A percentile compares a stretch with the other conserved stretches of the same genome.
These are phyloP conservation scores for Caenorhabditis sp. DNA, from an alignment of 2,888 invertebrate genomes.

Conservation along the genomic window DNA sequence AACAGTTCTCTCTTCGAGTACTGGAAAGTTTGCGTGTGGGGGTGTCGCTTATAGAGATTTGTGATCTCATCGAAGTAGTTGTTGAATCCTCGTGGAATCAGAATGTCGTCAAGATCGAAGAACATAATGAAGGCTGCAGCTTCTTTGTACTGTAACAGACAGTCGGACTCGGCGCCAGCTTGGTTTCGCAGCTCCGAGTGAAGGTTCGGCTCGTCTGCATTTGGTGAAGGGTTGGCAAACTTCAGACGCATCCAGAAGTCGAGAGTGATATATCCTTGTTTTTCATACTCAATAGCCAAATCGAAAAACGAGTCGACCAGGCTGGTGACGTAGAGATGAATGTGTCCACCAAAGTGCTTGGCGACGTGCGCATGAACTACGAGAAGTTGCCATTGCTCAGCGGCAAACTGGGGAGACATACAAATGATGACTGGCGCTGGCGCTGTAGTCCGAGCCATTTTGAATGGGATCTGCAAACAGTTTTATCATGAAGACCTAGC, in stretches of 20 bases:
- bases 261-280: background rate
- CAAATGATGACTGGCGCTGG: constrained; percentile 30
- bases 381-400: constrained; percentile 43
- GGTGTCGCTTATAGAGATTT: background rate
- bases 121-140: constrained; percentile 25
- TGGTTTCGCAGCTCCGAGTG: background rate
- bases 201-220: background rate
- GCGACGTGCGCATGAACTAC: constrained; percentile 26
- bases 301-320: constrained; percentile 20
- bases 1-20: constrained; percentile 10
- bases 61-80: constrained; percentile 30
- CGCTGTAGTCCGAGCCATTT: background rate
- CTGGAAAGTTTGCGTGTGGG: constrained; percentile 4
- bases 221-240: constrained; percentile 9
- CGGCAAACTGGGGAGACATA: constrained; percentile 40
- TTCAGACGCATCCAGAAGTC: constrained; percentile 28
- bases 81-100: constrained; percentile 24
- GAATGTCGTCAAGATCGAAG: constrained; percentile 33
- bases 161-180: constrained; percentile 25
- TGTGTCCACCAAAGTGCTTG: constrained; percentile 28
- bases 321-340: constrained; percentile 24
- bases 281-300: constrained; percentile 11
- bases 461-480: constrained; percentile 5
- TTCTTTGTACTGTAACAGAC: constrained; percentile 45
- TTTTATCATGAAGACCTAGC: no score